Evolutionary conservation across 2,797 vertebrate species (phyloP).

Genomic region (Ciconia nigra): DNA sequence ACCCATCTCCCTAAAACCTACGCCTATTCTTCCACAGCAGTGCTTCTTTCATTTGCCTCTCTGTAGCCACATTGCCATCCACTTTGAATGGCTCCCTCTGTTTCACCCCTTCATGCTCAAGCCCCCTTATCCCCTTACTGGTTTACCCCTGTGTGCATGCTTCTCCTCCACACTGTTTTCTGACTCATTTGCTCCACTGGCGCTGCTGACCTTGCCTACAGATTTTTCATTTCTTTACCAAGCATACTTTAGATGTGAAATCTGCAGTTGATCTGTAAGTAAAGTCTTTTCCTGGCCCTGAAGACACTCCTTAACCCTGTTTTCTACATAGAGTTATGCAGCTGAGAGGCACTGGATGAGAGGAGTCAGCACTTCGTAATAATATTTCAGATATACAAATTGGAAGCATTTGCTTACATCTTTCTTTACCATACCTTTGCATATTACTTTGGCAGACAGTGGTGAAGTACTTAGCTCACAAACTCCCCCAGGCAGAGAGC

Average conservation of each 20-base stretch:
- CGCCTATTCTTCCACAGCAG: neutral
- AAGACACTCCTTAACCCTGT: neutral
- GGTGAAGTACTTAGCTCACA: slow-evolving; percentile 38
- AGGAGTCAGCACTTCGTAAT: slow-evolving; percentile 34
- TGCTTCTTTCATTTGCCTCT: neutral
- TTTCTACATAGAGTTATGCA: neutral
- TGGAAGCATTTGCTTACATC: slow-evolving; percentile 37
- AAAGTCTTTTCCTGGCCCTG: slow-evolving; percentile 1
- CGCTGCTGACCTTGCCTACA: neutral
- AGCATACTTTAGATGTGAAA: neutral
- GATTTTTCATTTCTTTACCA: neutral
- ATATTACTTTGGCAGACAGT: slow-evolving; percentile 29
- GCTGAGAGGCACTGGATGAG: neutral
- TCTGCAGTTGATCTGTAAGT: neutral
- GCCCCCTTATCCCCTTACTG: neutral
- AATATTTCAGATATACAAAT: slow-evolving; percentile 52
- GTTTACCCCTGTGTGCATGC: neutral
- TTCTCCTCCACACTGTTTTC: neutral
- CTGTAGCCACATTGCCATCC: accelerated
- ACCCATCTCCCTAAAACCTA: neutral
- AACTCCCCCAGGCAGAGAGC: slow-evolving; percentile 1
- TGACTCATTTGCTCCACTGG: neutral
- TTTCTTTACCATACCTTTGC: slow-evolving; percentile 36
- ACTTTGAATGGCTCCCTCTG: neutral
- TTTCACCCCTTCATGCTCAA: neutral